phyloP scores from a whole-genome alignment of 2,113 vertebrate genomes.

The Eulemur macaco region DNA sequence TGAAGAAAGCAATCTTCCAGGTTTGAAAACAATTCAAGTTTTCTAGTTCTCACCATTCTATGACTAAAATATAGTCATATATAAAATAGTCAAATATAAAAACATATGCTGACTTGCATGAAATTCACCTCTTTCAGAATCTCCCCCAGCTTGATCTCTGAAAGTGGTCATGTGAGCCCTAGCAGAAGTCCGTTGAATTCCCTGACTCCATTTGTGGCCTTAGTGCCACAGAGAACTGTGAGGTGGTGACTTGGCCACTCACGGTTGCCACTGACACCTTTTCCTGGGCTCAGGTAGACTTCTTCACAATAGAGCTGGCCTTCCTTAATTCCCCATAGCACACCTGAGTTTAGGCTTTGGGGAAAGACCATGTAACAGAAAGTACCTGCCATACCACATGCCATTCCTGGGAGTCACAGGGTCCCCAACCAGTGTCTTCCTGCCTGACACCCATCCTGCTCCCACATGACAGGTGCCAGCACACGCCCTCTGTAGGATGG shows the following conservation, averaged over 20 bases:
- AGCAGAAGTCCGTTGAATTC: neutral
- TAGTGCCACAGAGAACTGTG: too few species aligned
- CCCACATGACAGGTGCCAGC: neutral
- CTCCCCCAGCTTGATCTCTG: neutral
- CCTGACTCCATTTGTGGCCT: neutral
- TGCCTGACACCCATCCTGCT: neutral
- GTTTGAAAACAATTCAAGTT: neutral
- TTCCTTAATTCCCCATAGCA: neutral
- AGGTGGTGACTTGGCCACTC: neutral
- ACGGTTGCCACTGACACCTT: neutral
- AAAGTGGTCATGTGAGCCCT: neutral
- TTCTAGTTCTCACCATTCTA: neutral
- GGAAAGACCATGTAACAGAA: neutral
- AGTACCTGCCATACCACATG: neutral
- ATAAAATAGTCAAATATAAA: neutral
- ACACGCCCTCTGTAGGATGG: rapidly evolving
- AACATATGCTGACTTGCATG: neutral
- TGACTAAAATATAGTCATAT: neutral
- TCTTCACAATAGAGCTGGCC: neutral
- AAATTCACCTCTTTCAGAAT: neutral
- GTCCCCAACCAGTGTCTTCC: neutral
- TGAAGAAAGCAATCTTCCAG: neutral
- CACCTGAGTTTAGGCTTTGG: neutral
- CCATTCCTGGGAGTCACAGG: neutral
- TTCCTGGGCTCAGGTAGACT: neutral